These are phyloP conservation scores for Melitaea athalia DNA, from an alignment of 2,888 invertebrate genomes.

Conservation along the genomic window DNA sequence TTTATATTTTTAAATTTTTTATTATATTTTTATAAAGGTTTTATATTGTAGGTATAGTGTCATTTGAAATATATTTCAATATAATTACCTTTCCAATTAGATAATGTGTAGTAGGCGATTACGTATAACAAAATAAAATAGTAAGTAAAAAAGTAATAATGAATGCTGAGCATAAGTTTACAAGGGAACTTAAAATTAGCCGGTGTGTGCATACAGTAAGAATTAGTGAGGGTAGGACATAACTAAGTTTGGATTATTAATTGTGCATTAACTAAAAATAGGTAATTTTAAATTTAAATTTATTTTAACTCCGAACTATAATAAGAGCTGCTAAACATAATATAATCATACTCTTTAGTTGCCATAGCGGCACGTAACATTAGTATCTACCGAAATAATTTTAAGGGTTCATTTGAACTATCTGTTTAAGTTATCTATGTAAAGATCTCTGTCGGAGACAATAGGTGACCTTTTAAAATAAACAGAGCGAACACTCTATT, in stretches of 20 bases:
- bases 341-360: constrained; percentile 49
- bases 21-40: constrained; percentile 76
- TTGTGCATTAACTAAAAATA: constrained; percentile 73
- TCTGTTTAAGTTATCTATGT: constrained; percentile 40
- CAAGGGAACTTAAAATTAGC: constrained; percentile 48
- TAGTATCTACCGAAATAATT: constrained; percentile 51
- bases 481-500: constrained; percentile 24
- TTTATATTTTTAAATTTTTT: constrained; percentile 58
- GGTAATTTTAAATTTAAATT: constrained; percentile 67
- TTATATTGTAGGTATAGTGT: constrained; percentile 80
- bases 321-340: constrained; percentile 75
- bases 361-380: constrained; percentile 52
- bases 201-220: constrained; percentile 45
- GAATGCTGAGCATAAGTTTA: constrained; percentile 43
- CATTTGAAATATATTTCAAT: constrained; percentile 75
- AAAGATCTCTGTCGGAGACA: constrained; percentile 40
- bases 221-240: constrained; percentile 57
- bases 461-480: constrained; percentile 20
- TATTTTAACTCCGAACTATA: constrained; percentile 68
- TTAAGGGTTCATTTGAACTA: constrained; percentile 59
- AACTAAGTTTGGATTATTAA: constrained; percentile 67
- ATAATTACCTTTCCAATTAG: constrained; percentile 69
- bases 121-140: constrained; percentile 66
- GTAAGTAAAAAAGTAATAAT: constrained; percentile 53
- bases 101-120: constrained; percentile 81